Conservation (phyloP, 2,888 invertebrate species). For the Stegophylla sp. region DNA sequence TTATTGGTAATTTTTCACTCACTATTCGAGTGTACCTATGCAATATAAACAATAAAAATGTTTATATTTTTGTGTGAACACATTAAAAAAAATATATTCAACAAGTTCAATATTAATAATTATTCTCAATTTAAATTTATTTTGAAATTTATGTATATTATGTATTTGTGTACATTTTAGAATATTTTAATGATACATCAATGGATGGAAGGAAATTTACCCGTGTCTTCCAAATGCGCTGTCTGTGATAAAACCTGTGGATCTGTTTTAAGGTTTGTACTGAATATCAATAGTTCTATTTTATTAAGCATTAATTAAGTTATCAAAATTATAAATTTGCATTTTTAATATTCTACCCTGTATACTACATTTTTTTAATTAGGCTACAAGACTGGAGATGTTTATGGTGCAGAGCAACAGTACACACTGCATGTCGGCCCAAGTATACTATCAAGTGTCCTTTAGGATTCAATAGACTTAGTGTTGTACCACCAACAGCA, state of each 20-base stretch:
- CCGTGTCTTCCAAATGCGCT: slow-evolving; percentile 90
- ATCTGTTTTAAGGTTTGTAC: slow-evolving; percentile 81
- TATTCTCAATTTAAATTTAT: not conserved
- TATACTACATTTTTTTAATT: slow-evolving; percentile 60
- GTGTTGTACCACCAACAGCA: slow-evolving; percentile 92
- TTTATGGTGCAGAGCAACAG: slow-evolving; percentile 91
- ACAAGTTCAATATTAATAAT: not conserved
- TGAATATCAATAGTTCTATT: not conserved
- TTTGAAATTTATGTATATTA: not conserved
- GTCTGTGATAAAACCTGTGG: slow-evolving; percentile 97
- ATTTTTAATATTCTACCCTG: not conserved
- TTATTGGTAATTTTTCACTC: too few species aligned
- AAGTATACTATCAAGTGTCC: slow-evolving; percentile 80
- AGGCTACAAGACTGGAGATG: slow-evolving; percentile 95
- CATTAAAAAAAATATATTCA: too few species aligned
- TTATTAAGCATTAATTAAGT: slow-evolving; percentile 22
- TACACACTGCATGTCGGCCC: slow-evolving; percentile 90
- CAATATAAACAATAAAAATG: too few species aligned
- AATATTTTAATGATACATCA: slow-evolving; percentile 88
- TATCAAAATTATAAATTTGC: not conserved
- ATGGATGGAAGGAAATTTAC: slow-evolving; percentile 97
- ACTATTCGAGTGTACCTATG: too few species aligned
- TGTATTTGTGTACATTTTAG: slow-evolving; percentile 47
- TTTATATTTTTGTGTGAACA: too few species aligned
- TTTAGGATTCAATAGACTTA: slow-evolving; percentile 86